Evolutionary conservation across 2,888 invertebrate genomes (phyloP).

Genomic region (Apomyelois bistriatella): DNA sequence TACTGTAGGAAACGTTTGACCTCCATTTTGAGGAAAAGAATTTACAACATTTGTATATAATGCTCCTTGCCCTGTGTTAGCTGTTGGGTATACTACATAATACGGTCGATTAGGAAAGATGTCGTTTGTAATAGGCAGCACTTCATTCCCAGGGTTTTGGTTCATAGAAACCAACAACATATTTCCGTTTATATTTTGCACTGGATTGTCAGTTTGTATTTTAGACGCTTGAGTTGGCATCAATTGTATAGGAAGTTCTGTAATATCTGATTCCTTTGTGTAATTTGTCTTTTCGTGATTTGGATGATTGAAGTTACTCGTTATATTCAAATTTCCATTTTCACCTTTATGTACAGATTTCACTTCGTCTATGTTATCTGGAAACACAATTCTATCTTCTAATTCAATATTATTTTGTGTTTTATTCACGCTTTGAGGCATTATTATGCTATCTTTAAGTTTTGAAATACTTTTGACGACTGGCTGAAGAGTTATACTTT

Average conservation of each 20-base stretch:
- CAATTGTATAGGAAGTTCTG: not conserved
- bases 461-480: not conserved
- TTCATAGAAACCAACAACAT: not conserved
- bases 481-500: not conserved
- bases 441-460: not conserved
- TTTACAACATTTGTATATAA: not conserved
- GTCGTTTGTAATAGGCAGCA: not conserved
- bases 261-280: not conserved
- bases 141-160: not conserved
- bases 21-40: not conserved
- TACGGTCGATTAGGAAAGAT: not conserved
- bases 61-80: not conserved
- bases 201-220: not conserved
- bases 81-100: not conserved
- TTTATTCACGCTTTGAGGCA: not conserved
- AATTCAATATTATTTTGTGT: not conserved
- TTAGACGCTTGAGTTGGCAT: not conserved
- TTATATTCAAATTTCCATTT: not conserved
- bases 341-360: not conserved
- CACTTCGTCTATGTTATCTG: constrained; percentile 7
- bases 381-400: constrained; percentile 5
- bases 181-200: not conserved
- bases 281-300: not conserved
- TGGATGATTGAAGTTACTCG: not conserved
- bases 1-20: too few species aligned